Evolutionary conservation across 2,888 invertebrate species (phyloP).

Genomic region (Trypoxylon attenuatum): DNA sequence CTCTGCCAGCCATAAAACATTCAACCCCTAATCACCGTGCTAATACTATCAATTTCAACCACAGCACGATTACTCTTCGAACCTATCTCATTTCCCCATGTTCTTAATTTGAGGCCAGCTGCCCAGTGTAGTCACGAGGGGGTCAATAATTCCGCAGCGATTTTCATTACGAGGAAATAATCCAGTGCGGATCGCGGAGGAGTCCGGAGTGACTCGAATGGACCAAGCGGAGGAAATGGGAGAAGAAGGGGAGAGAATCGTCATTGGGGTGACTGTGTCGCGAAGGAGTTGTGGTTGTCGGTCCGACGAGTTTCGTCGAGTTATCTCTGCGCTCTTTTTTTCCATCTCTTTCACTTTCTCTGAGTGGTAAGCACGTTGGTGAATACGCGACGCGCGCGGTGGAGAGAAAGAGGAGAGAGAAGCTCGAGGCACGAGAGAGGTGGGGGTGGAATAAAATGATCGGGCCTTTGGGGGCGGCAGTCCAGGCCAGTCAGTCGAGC

Average conservation of each 20-base stretch:
- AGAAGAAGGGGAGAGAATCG: not conserved
- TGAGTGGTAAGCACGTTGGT: not conserved
- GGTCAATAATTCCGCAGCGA: not conserved
- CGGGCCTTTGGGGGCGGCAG: slow-evolving; percentile 36
- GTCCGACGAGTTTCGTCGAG: too few relatives aligned
- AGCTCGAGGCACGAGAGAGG: slow-evolving; percentile 1
- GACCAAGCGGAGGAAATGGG: not conserved
- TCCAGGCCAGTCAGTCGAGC: slow-evolving; percentile 59
- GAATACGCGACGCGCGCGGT: not conserved
- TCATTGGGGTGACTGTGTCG: not conserved
- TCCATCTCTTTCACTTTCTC: too few relatives aligned
- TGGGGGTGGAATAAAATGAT: slow-evolving; percentile 45
- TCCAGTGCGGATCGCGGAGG: not conserved
- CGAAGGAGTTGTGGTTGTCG: not conserved
- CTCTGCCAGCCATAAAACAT: too few relatives aligned
- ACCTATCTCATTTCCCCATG: too few relatives aligned
- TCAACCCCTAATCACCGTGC: too few relatives aligned
- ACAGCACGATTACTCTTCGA: too few relatives aligned
- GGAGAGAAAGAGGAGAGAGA: not conserved
- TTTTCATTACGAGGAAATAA: not conserved
- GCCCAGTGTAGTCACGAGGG: not conserved
- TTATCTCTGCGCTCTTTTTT: too few relatives aligned
- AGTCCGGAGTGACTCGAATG: not conserved
- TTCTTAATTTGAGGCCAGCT: too few relatives aligned
- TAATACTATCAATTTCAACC: too few relatives aligned